Evolutionary conservation across 2,888 invertebrate genomes (phyloP), one percentile per base, ranked within the genome.

Genomic region (Nemapogon koenigi): DNA sequence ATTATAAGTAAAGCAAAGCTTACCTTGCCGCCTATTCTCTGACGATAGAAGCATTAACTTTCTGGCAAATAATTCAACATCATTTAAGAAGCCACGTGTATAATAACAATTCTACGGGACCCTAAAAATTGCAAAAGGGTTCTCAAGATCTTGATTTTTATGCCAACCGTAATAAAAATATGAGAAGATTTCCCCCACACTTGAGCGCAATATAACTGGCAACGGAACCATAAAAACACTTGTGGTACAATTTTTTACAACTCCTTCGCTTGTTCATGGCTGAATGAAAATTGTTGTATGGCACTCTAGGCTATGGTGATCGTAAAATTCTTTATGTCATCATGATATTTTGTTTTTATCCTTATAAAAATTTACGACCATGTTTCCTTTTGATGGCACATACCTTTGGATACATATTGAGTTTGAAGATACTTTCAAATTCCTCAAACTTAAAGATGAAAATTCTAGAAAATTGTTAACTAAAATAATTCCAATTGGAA

Each of bases 111-210:
- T n/a, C 33, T 10, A 18, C 13, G 19, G 59, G 55, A 55, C 47
- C 51, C 50, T 54, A 56, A 53, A 59, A 43, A 46, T 57, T 52
- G 54, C 52, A 51, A 53, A 50, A 52, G 55, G 53, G 42, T 42
- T 55, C 53, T 53, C 53, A 55, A 54, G 56, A 59, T 62, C 56
- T 56, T 62, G 64, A 69, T 65, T 65, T 65, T 67, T 59, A 63
- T 55, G 57, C 56, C 50, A 49, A 50, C 48, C 47, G 66, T 62
- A 70, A 68, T 72, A 72, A 72, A 71, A 72, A 68, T 69, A 71
- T 71, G 59, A 68, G 62, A 19, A 33, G 13, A 17, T 33, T 19
- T 33, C 33, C 19, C 31, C 33, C 33, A 19, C 33, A 61, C 61
- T 65, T 59, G 61, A 63, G 48, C 61, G 59, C 63, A 67, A 64